These are phyloP conservation scores for Meloidogyne chitwoodi DNA, from an alignment of 1,140 invertebrate genomes.

Conservation along the genomic window DNA sequence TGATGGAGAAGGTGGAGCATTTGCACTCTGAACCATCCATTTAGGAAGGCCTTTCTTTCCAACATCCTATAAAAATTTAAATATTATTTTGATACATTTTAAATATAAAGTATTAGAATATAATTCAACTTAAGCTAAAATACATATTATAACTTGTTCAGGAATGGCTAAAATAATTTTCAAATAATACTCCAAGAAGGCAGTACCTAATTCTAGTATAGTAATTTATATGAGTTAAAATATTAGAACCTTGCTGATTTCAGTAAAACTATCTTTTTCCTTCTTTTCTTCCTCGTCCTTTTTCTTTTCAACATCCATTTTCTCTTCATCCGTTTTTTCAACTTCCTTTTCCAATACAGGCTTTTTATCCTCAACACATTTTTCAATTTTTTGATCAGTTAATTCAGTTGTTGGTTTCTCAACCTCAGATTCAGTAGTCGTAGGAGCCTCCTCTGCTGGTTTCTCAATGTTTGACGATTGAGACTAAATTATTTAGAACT, in stretches of 20 bases:
- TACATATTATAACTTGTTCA: no score
- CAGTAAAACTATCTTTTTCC: not conserved
- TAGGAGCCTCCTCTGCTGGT: not conserved
- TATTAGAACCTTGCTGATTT: not conserved
- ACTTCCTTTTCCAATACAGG: not conserved
- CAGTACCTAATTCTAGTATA: no score
- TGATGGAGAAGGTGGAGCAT: conserved; percentile 13
- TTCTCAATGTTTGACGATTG: not conserved
- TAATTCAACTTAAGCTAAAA: not conserved
- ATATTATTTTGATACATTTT: no score
- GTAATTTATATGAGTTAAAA: not conserved
- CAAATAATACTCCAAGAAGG: no score
- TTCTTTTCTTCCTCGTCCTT: not conserved
- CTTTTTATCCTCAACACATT: not conserved
- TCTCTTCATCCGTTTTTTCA: not conserved
- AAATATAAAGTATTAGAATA: no score
- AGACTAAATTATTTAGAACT: not conserved
- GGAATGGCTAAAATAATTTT: no score
- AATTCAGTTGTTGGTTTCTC: not conserved
- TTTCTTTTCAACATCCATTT: not conserved
- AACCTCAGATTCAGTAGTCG: not conserved
- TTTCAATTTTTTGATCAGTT: not conserved
- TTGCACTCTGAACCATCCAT: conserved; percentile 21
- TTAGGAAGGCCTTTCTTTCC: conserved; percentile 9
- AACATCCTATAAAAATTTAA: not conserved